Conservation (phyloP, 2,888 invertebrate species). For the Polymixis flavicincta region DNA sequence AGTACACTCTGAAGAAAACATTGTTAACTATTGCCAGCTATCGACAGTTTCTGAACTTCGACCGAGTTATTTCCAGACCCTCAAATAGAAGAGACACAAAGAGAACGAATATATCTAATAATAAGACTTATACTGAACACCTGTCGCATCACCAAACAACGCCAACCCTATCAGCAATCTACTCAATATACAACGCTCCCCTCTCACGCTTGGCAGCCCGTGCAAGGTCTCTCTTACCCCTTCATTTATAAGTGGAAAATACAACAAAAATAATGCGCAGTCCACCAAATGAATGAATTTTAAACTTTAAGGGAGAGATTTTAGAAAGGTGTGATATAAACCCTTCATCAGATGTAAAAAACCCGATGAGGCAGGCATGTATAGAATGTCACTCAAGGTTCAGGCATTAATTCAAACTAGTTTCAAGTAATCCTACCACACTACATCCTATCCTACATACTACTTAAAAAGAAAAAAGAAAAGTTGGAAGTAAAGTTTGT, state of each 20-base stretch:
- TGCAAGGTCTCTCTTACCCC: conserved; percentile 45
- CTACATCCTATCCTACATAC: no score
- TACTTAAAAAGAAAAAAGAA: no score
- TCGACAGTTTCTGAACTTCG: no score
- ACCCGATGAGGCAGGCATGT: no score
- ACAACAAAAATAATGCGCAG: conserved; percentile 32
- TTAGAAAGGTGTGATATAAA: not conserved
- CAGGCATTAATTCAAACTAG: no score
- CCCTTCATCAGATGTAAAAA: no score
- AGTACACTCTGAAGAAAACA: no score
- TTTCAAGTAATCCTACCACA: no score
- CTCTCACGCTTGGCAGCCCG: conserved; percentile 38
- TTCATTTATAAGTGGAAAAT: conserved; percentile 36
- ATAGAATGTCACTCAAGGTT: no score
- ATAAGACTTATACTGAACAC: conserved; percentile 45
- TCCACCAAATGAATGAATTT: not conserved
- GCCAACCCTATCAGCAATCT: conserved; percentile 54
- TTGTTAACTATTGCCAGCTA: no score
- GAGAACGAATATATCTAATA: conserved; percentile 38
- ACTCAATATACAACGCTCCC: conserved; percentile 54
- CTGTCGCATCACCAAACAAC: conserved; percentile 42
- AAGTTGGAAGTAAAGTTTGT: no score
- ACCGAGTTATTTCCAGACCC: no score
- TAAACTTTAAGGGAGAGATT: not conserved
- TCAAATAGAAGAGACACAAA: conserved; percentile 9